Conservation (phyloP, 2,113 vertebrate genomes). For the Salvelinus alpinus region DNA sequence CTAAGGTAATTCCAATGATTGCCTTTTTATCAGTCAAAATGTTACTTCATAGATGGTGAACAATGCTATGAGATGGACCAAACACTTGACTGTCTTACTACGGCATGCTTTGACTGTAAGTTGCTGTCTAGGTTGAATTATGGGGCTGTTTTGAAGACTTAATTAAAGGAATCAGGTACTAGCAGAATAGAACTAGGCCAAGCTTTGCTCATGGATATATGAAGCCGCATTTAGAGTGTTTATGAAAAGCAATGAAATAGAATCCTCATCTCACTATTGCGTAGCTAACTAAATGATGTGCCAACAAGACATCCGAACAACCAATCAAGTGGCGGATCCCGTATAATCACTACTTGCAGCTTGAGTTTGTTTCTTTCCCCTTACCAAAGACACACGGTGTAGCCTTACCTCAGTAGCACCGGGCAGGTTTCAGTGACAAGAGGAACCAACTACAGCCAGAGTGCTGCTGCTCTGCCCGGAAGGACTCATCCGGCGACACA, state of each 20-base stretch:
- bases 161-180: too few relatives aligned
- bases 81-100: background rate
- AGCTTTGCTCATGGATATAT: too few relatives aligned
- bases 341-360: too few relatives aligned
- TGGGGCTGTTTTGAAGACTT: too few relatives aligned
- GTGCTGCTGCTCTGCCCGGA: background rate
- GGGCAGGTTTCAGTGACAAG: constrained; percentile 21
- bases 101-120: background rate
- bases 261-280: too few relatives aligned
- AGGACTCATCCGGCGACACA: constrained; percentile 21
- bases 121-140: background rate
- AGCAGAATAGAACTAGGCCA: too few relatives aligned
- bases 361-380: too few relatives aligned
- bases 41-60: background rate
- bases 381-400: background rate
- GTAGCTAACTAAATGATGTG: too few relatives aligned
- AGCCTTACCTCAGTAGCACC: constrained; percentile 11
- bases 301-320: background rate
- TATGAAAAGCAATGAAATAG: too few relatives aligned
- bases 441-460: constrained; percentile 3
- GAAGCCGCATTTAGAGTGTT: too few relatives aligned
- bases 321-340: background rate
- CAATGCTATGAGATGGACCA: background rate
- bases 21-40: constrained; percentile 1
- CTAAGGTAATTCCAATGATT: too few relatives aligned